Percentiles rank a stretch among this genome's conserved stretches.
phyloP scores from a whole-genome alignment of 1,140 invertebrate genomes.

The Hyles euphorbiae region DNA sequence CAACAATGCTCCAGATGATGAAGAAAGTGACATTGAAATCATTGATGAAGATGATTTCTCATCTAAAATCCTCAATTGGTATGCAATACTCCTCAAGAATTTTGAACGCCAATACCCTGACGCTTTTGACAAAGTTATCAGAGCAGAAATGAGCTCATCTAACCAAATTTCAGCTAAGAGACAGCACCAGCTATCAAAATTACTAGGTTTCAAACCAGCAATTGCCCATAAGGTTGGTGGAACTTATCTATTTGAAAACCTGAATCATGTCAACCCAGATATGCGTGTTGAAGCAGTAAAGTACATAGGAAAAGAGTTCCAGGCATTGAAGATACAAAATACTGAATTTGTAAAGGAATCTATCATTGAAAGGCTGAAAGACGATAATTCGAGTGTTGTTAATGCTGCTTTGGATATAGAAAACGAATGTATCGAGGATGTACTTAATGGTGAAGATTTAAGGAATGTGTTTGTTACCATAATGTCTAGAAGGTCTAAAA shows the following conservation, averaged over 20 bases:
- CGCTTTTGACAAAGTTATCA: constrained; percentile 80
- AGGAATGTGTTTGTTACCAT: constrained; percentile 48
- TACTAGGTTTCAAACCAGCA: constrained; percentile 74
- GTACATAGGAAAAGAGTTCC: constrained; percentile 73
- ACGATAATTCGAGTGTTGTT: constrained; percentile 76
- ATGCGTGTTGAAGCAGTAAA: constrained; percentile 79
- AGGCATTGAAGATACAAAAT: constrained; percentile 69
- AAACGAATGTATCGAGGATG: constrained; percentile 51
- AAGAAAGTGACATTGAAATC: constrained; percentile 69
- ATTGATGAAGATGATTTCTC: constrained; percentile 53
- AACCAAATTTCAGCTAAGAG: constrained; percentile 36
- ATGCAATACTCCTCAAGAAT: constrained; percentile 66
- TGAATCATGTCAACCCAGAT: constrained; percentile 79
- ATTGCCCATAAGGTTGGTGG: constrained; percentile 71
- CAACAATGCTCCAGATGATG: constrained; percentile 22
- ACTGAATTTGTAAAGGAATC: constrained; percentile 76
- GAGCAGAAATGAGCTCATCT: constrained; percentile 60
- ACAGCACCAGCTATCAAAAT: constrained; percentile 47
- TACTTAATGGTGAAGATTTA: constrained; percentile 54
- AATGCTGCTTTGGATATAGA: constrained; percentile 67
- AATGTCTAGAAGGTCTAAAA: constrained; percentile 35
- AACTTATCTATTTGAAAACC: constrained; percentile 78
- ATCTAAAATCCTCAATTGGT: constrained; percentile 65
- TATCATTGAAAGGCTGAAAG: constrained; percentile 76
- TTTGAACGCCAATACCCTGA: constrained; percentile 81